These are phyloP conservation scores for Drosophila murphyi DNA, from an alignment of 1,140 invertebrate species.

Conservation along the genomic window DNA sequence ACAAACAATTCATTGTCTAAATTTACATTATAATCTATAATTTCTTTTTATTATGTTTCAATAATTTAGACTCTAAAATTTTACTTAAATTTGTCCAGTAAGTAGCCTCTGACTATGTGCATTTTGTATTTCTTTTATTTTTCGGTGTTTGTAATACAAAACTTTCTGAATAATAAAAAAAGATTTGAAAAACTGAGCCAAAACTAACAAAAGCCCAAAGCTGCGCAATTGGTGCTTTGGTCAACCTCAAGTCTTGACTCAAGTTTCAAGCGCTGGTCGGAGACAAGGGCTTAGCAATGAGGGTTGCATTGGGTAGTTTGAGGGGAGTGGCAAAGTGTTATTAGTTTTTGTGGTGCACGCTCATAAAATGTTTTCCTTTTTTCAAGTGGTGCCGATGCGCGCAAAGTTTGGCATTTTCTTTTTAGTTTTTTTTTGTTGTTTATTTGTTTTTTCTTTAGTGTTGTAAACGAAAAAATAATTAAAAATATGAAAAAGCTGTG, in stretches of 20 bases:
- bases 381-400: slow-evolving; percentile 53
- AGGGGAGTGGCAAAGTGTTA: slow-evolving; percentile 61
- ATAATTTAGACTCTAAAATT: slow-evolving; percentile 7
- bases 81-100: slow-evolving; percentile 16
- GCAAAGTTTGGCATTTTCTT: slow-evolving; percentile 60
- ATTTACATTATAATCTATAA: not conserved
- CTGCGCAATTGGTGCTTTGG: slow-evolving; percentile 59
- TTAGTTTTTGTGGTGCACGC: slow-evolving; percentile 77
- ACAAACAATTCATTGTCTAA: no score
- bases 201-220: slow-evolving; percentile 39
- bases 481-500: slow-evolving; percentile 72
- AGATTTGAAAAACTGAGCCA: slow-evolving; percentile 7
- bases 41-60: not conserved
- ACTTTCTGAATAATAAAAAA: slow-evolving; percentile 26
- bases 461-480: slow-evolving; percentile 67
- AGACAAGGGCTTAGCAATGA: slow-evolving; percentile 8
- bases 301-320: slow-evolving; percentile 3
- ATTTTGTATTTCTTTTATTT: slow-evolving; percentile 23
- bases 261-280: slow-evolving; percentile 51
- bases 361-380: slow-evolving; percentile 78
- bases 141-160: slow-evolving; percentile 10
- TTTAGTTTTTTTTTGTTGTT: slow-evolving; percentile 12
- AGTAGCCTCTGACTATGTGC: slow-evolving; percentile 34
- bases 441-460: slow-evolving; percentile 25
- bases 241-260: slow-evolving; percentile 71